Evolutionary conservation across 2,888 invertebrate species (phyloP).

Genomic region (Leptinotarsa haldemani): DNA sequence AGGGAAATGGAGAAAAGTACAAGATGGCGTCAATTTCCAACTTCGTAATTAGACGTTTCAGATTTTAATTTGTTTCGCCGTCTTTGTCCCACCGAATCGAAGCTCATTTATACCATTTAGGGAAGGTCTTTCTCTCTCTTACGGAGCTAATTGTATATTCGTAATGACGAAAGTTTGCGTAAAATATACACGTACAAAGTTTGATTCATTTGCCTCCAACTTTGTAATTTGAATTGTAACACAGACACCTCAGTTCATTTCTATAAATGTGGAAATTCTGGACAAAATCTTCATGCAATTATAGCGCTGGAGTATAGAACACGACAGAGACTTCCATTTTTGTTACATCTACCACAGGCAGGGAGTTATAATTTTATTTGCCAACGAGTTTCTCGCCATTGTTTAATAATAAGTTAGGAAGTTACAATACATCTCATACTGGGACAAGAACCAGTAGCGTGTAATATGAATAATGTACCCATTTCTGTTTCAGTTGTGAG

Average conservation of each 20-base stretch:
- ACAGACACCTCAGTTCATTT: constrained; percentile 56
- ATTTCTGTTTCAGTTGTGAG: not conserved
- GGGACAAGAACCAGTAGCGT: not conserved
- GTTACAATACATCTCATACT: not conserved
- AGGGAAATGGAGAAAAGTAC: constrained; percentile 56
- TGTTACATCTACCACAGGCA: constrained; percentile 19
- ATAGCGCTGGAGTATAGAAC: constrained; percentile 30
- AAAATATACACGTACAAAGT: constrained; percentile 60
- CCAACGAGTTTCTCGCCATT: not conserved
- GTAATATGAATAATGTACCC: not conserved
- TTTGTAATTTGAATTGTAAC: constrained; percentile 58
- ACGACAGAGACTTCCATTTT: constrained; percentile 37
- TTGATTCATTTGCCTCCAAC: constrained; percentile 58
- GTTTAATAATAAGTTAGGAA: not conserved
- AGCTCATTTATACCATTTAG: constrained; percentile 49
- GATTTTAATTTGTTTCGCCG: constrained; percentile 60
- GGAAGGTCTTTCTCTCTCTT: constrained; percentile 48
- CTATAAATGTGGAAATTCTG: constrained; percentile 51
- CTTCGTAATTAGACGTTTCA: constrained; percentile 61
- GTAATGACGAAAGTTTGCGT: constrained; percentile 59
- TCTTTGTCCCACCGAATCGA: constrained; percentile 56
- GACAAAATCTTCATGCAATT: constrained; percentile 43
- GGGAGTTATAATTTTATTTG: constrained; percentile 4
- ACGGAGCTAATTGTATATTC: constrained; percentile 54
- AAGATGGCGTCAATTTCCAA: constrained; percentile 60